A percentile compares a stretch with the other conserved stretches of the same genome.
phyloP scores from a whole-genome alignment of 2,888 invertebrate genomes.

The Diadromus collaris region DNA sequence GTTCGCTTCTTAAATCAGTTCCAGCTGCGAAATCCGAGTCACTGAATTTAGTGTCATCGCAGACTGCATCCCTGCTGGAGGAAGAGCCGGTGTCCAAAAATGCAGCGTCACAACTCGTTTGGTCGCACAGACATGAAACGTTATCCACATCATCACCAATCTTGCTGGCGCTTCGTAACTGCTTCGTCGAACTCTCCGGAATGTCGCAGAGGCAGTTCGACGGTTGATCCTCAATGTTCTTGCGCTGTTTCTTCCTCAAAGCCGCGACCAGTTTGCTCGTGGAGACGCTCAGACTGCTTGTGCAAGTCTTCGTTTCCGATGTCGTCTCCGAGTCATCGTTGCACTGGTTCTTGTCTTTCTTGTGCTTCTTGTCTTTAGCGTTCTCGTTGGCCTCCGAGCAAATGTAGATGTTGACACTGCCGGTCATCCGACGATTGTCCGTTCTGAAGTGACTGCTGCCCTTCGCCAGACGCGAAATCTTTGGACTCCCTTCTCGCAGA shows the following conservation, averaged over 20 bases:
- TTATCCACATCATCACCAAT: constrained; percentile 20
- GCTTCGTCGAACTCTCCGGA: constrained; percentile 19
- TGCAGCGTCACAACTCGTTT: constrained; percentile 1
- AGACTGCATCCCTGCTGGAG: constrained; percentile 17
- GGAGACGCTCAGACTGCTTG: constrained; percentile 57
- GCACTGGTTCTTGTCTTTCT: constrained; percentile 24
- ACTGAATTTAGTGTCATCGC: constrained; percentile 27
- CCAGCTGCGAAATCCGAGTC: constrained; percentile 26
- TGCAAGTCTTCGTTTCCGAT: constrained; percentile 61
- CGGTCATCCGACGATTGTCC: constrained; percentile 73
- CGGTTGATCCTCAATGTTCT: constrained; percentile 46
- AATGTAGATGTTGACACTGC: constrained; percentile 75
- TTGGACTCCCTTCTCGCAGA: constrained; percentile 1
- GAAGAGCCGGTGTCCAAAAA: constrained; percentile 30
- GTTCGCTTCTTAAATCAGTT: constrained; percentile 27
- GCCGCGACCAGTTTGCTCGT: constrained; percentile 65
- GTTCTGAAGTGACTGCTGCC: constrained; percentile 45
- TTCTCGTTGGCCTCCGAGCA: constrained; percentile 71
- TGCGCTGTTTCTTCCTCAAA: constrained; percentile 56
- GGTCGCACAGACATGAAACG: constrained; percentile 22
- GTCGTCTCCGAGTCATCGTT: constrained; percentile 57
- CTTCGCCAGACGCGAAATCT: constrained; percentile 19
- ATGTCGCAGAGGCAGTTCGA: constrained; percentile 44
- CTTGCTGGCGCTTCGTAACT: constrained; percentile 4
- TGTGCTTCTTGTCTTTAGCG: constrained; percentile 50